Conservation (phyloP, 2,113 vertebrate genomes). For the Bubo bubo region DNA sequence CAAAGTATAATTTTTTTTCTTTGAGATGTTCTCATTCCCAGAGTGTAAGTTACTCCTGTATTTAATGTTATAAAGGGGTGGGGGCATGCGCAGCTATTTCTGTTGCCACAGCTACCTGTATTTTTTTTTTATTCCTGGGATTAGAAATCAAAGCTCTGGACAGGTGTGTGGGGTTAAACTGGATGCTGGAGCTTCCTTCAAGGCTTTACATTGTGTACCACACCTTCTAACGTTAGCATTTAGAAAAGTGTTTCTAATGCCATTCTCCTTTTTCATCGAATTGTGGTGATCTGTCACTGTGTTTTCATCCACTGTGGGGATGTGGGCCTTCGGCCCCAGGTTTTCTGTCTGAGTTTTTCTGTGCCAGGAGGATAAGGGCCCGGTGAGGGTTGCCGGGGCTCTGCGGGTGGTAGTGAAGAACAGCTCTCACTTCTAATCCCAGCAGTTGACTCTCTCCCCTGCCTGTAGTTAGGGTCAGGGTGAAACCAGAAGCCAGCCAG, state of each 20-base stretch:
- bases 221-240: background rate
- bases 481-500: constrained; percentile 10
- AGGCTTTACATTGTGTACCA: background rate
- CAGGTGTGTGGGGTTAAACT: background rate
- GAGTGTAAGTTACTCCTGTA: constrained; percentile 68
- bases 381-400: background rate
- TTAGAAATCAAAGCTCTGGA: constrained; percentile 41
- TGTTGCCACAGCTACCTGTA: constrained; percentile 51
- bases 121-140: background rate
- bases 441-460: background rate
- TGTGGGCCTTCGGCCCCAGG: background rate
- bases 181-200: background rate
- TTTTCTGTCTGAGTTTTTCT: background rate
- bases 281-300: background rate
- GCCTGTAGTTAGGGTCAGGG: background rate
- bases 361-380: background rate
- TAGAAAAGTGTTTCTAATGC: background rate
- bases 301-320: background rate
- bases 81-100: constrained; percentile 62
- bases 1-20: constrained; percentile 21
- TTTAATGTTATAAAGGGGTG: constrained; percentile 63
- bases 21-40: constrained; percentile 44
- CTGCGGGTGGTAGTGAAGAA: background rate
- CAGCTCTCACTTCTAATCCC: background rate
- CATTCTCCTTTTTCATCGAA: background rate